Conservation (phyloP, 2,797 vertebrate genomes). For the Helicolenus hilgendorfi region DNA sequence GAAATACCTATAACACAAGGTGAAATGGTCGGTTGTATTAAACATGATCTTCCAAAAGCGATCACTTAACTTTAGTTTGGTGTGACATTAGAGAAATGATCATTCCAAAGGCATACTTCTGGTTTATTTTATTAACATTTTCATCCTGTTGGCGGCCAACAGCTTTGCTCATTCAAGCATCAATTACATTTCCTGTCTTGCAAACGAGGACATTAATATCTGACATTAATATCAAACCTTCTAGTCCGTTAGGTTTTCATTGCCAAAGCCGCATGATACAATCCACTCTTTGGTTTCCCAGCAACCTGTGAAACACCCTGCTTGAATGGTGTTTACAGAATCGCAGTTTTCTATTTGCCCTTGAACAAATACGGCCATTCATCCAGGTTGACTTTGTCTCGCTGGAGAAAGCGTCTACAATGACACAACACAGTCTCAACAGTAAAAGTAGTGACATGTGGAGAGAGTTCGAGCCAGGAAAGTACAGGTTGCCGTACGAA, state of each 20-base stretch:
- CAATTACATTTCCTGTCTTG: slow-evolving; percentile 32
- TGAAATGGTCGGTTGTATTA: slow-evolving; percentile 15
- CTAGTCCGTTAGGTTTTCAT: slow-evolving; percentile 20
- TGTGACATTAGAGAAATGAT: not conserved
- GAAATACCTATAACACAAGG: slow-evolving; percentile 24
- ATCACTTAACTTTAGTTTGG: not conserved
- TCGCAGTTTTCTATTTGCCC: slow-evolving; percentile 72
- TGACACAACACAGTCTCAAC: slow-evolving; percentile 70
- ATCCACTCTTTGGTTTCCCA: slow-evolving; percentile 61
- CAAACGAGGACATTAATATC: slow-evolving; percentile 48
- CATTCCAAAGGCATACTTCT: not conserved
- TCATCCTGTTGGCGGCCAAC: not conserved
- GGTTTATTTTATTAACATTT: slow-evolving; percentile 24
- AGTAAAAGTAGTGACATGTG: slow-evolving; percentile 57
- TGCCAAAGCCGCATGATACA: slow-evolving; percentile 43
- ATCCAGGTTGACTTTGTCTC: slow-evolving; percentile 51
- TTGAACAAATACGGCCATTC: slow-evolving; percentile 62
- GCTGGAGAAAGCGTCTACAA: slow-evolving; percentile 59
- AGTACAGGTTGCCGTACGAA: slow-evolving; percentile 56
- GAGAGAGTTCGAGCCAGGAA: slow-evolving; percentile 61
- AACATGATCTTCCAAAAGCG: not conserved
- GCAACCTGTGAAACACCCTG: slow-evolving; percentile 67
- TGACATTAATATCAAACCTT: slow-evolving; percentile 55
- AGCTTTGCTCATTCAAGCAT: slow-evolving; percentile 23
- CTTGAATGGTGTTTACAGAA: slow-evolving; percentile 70